Base-by-base conservation (phyloP, 2,888 invertebrate genomes). In the Glomeris marginata region DNA sequence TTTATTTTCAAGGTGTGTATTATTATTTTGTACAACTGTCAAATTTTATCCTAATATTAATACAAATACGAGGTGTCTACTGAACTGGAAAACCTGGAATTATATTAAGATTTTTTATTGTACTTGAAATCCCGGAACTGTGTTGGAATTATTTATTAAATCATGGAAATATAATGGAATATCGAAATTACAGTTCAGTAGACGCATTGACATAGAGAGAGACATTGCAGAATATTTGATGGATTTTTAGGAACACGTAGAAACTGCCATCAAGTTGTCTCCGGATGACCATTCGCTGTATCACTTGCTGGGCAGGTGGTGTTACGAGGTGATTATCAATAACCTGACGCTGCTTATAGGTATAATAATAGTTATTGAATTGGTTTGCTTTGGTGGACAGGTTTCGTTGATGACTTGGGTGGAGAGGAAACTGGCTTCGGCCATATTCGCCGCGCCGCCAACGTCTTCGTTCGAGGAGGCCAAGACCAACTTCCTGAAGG, bases 251-350 rank as follows among this genome's bases (percentile, higher is more conserved):
- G 68, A 77, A 54, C 81, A 82, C 61, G 73, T 82, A 41, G 76
- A 78, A 60, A 70, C 67, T 57, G 81, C 82, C 1, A 66, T 82
- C 22, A 61, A 67, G 41, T 59, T 81, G 20, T 72, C 71, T 46
- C 77, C 80, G 11, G 59, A 66, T 3, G 82, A 83, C 62, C 67
- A 75, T 10, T 69, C 74, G 1, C 64, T 80, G 40, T 74, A 80
- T 63, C 77, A 82, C 65, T 70, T 83, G 58, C 65, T 80, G 44
- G 83, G 82, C 10, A 69, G 82, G 60, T 82, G 81, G 68, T 74
- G 75, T 60, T 79, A 68, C 62, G 78, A 78, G 67, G 74, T 80
- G 58, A 59, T 61, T 60, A 22, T 21, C 10, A 41, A 45, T 18
- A 52, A 43, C 41, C 40, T 34, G 35, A 28, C 47, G 45, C 44